Evolutionary conservation across 2,113 vertebrate species (phyloP).

Genomic region (Xiphias gladius): DNA sequence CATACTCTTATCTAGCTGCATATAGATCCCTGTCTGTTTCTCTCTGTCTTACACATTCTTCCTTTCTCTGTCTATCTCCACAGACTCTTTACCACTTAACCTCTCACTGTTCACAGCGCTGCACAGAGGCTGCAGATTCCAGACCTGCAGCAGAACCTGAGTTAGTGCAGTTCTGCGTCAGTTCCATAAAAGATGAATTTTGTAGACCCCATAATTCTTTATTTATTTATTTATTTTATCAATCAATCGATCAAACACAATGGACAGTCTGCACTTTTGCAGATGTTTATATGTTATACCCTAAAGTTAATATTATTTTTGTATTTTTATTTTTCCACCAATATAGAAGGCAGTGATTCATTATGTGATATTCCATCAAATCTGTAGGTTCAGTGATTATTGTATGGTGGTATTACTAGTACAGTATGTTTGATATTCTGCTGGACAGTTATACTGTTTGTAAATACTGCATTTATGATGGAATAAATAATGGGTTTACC

Average conservation of each 20-base stretch:
- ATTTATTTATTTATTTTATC: background rate
- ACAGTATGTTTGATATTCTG: background rate
- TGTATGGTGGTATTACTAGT: background rate
- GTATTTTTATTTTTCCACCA: too few relatives aligned
- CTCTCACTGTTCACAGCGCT: background rate
- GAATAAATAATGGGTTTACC: background rate
- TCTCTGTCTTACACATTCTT: slow-evolving; percentile 10
- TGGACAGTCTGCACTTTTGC: background rate
- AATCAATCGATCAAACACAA: too few relatives aligned
- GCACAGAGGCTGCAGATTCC: background rate
- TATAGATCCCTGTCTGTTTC: slow-evolving; percentile 18
- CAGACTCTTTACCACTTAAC: background rate
- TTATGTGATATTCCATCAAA: background rate
- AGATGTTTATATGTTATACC: background rate
- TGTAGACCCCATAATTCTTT: background rate
- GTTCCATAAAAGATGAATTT: background rate
- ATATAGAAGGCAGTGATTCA: background rate
- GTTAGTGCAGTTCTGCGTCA: too few relatives aligned
- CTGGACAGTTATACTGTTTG: background rate
- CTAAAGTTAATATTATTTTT: too few relatives aligned
- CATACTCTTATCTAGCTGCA: slow-evolving; percentile 29
- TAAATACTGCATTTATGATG: background rate
- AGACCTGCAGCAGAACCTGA: background rate
- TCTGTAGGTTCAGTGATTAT: background rate
- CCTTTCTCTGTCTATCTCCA: background rate